Evolutionary conservation across 2,888 invertebrate species (phyloP), one percentile per base, ranked within the genome.

Genomic region (Alcis repandata): DNA sequence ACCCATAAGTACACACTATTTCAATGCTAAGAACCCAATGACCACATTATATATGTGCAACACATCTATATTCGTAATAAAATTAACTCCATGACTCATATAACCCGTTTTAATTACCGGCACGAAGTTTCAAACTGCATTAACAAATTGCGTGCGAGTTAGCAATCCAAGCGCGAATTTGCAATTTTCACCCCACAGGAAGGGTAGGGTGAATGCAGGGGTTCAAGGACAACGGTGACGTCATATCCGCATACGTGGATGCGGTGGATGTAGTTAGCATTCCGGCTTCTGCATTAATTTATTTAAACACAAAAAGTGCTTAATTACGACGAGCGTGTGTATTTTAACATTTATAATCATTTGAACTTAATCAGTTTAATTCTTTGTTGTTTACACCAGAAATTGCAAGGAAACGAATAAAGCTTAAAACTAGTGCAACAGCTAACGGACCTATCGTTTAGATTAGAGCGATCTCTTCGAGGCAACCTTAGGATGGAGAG

Each of bases 201-300:
- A 72, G 64, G 77, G 73, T 70, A 63, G 69, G 64, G 46, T 56
- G 33, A 72, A 75, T 79, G 79, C 73, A 78, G 38, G 73, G 70
- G 74, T 84, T 83, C 84, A 85, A 84, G 84, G 84, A 69, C 84
- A 70, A 36, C 11, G 11, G 61, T 85, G 81, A 83, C 80, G 83
- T 84, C 77, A 82, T 73, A 74, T 72, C 65, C 56, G 65, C 51
- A 57, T 65, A 33, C 57, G 13, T 32, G 0, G 2, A 33, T 13
- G 36, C 27, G 13, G 13, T 32, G 0, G 2, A 33, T 13, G 36
- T 36, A 17, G 49, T 48, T 27, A 9, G 27, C 22, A 38, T 48
- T n/a, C 20, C 27, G 38, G 33, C 19, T 53, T 51, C 51, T 46
- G 46, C 57, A 58, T 51, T 48, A 46, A 38, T 33, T 17, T 52